Evolutionary conservation across 2,113 vertebrate genomes (phyloP), one percentile per base, ranked within the genome.

Genomic region (Lepus timidus): DNA sequence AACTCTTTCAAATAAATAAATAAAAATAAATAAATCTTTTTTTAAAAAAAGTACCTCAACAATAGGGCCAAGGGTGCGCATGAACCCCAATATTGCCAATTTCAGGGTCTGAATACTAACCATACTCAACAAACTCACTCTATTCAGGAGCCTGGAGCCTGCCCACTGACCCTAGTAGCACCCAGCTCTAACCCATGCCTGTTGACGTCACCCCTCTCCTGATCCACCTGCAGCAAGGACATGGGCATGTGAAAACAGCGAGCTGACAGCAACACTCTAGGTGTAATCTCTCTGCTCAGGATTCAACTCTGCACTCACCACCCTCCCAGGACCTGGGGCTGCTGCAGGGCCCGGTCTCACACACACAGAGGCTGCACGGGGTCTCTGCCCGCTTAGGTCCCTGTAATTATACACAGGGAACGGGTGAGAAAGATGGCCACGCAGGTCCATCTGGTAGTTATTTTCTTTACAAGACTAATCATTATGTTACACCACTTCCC

Each of bases 381-480:
- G 36, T 68, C 84, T 83, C 67, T 39, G 4, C n/a, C 36, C 81
- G 81, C 2, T 10, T 25, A 70, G 22, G 39, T 55, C 49, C 76
- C 49, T 10, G 33, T 44, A 64, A 85, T 73, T 12, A 81, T 9
- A 65, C 36, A 17, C 4, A 78, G 0, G 16, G 68, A 51, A 71
- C 3, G 31, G 61, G 84, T 27, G 79, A 94, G 78, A 88, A 92
- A 88, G 79, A 76, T 23, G 49, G 83, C 85, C 0, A 16, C 55
- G 2, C 8, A 2, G 31, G 22, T 61, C 88, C 96, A 95, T 91
- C 82, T 94, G 91, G 75, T 81, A 90, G 82, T 33, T 82, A 93
- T 96, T 96, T 94, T 82, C 96, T 95, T 92, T 93, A 88, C n/a
- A 94, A 94, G 87, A 85, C 76, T 65, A 85, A 96, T 94, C 83